These are phyloP conservation scores for Herpetotheres cachinnans DNA, from an alignment of 2,113 vertebrate genomes.

Conservation along the genomic window DNA sequence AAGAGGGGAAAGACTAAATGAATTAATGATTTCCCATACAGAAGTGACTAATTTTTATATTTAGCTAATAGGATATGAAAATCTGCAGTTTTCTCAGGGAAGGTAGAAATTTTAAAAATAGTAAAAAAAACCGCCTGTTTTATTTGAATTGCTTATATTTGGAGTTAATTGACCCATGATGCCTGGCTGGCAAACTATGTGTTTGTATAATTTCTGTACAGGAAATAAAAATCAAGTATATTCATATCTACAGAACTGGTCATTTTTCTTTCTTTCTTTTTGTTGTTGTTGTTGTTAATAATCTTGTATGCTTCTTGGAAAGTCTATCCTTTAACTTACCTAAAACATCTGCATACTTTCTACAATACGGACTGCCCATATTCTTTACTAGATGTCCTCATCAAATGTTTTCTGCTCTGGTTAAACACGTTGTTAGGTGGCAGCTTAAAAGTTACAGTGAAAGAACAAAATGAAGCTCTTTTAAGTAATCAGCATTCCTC, in stretches of 20 bases:
- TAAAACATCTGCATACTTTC: neutral
- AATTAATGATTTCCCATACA: neutral
- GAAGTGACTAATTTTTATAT: neutral
- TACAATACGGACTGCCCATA: neutral
- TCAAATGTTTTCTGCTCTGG: neutral
- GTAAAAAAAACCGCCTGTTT: rapidly evolving
- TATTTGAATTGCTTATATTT: neutral
- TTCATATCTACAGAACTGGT: neutral
- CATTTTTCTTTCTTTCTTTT: neutral
- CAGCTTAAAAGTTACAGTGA: neutral
- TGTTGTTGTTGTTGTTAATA: neutral
- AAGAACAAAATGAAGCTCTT: neutral
- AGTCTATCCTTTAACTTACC: neutral
- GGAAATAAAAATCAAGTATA: neutral
- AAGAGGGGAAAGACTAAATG: neutral
- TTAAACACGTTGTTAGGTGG: neutral
- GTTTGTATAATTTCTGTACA: neutral
- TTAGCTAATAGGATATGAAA: neutral
- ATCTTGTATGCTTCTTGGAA: neutral
- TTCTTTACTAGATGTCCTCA: neutral
- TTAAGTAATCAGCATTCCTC: neutral
- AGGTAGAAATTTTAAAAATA: neutral
- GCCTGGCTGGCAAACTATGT: neutral
- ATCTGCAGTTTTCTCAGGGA: neutral
- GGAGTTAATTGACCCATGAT: neutral